Evolutionary conservation across 35 echinoderm and acorn worm species (phyloP).

Genomic region (Ptychodera flava): DNA sequence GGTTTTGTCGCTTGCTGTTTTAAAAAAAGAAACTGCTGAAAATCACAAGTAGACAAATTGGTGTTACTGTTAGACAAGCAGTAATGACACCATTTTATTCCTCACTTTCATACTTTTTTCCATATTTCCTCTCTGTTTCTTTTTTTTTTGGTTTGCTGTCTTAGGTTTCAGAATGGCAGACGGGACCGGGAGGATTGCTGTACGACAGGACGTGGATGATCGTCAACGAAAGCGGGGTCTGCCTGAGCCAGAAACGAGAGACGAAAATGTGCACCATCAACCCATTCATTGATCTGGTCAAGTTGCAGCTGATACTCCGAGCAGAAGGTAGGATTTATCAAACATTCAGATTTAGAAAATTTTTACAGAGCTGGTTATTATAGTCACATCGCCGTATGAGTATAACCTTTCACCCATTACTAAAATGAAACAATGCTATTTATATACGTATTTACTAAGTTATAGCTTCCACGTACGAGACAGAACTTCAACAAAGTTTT

Average conservation of each 20-base stretch:
- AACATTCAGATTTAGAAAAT: too few species aligned
- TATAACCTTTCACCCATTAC: too few species aligned
- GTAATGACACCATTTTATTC: neutral
- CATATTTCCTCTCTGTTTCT: neutral
- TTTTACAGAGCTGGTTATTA: too few species aligned
- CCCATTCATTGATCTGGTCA: constrained; percentile 53
- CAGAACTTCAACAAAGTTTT: too few species aligned
- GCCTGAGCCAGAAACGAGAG: constrained; percentile 73
- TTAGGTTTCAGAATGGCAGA: constrained; percentile 73
- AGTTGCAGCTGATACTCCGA: constrained; percentile 26
- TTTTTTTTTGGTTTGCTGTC: neutral
- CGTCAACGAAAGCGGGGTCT: constrained; percentile 72
- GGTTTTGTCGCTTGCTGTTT: too few species aligned
- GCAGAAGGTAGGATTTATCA: constrained; percentile 71
- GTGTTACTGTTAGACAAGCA: neutral
- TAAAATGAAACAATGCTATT: too few species aligned
- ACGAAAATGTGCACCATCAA: constrained; percentile 60
- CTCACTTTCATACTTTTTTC: neutral
- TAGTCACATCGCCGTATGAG: too few species aligned
- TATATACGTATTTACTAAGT: too few species aligned
- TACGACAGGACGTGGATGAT: constrained; percentile 92
- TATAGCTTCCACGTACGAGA: too few species aligned
- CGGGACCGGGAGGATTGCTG: constrained; percentile 48
- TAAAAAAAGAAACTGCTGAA: too few species aligned
- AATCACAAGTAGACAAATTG: too few species aligned